A percentile compares a stretch with the other conserved stretches of the same genome.
Conservation (phyloP, 2,113 vertebrate species). For the Hiodon alosoides region DNA sequence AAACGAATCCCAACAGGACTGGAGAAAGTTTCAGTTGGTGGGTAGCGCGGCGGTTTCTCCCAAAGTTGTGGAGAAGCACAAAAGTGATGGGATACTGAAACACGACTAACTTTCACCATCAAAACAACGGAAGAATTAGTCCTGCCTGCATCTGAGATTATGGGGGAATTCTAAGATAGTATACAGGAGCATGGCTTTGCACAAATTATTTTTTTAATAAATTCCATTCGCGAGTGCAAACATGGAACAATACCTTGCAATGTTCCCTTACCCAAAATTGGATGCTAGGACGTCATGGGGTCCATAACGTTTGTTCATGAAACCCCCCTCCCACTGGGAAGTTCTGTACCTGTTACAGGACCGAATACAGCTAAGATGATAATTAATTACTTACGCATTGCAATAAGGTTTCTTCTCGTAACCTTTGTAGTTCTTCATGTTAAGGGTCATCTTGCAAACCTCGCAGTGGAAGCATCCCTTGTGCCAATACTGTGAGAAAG, state of each 20-base stretch:
- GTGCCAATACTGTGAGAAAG: conserved; percentile 83
- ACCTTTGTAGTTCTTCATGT: conserved; percentile 98
- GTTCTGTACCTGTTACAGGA: background rate
- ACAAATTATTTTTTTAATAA: background rate
- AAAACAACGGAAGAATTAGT: background rate
- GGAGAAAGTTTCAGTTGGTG: no score
- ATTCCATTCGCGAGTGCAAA: background rate
- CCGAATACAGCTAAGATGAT: background rate
- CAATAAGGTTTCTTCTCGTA: conserved; percentile 99
- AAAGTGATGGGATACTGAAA: background rate
- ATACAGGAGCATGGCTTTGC: background rate
- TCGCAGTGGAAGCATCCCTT: conserved; percentile 98
- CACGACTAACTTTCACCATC: background rate
- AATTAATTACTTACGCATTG: conserved; percentile 75
- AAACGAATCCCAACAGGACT: no score
- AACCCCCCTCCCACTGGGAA: background rate
- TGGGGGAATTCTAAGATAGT: background rate
- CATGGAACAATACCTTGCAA: background rate
- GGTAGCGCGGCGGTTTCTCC: no score
- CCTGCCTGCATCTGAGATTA: background rate
- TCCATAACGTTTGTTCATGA: background rate
- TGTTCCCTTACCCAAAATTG: background rate
- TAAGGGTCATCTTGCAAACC: conserved; percentile 96
- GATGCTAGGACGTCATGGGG: background rate
- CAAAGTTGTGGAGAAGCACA: background rate